Evolutionary conservation across 2,797 vertebrate genomes (phyloP), one percentile per base, ranked within the genome.

Genomic region (Cyclopterus lumpus): DNA sequence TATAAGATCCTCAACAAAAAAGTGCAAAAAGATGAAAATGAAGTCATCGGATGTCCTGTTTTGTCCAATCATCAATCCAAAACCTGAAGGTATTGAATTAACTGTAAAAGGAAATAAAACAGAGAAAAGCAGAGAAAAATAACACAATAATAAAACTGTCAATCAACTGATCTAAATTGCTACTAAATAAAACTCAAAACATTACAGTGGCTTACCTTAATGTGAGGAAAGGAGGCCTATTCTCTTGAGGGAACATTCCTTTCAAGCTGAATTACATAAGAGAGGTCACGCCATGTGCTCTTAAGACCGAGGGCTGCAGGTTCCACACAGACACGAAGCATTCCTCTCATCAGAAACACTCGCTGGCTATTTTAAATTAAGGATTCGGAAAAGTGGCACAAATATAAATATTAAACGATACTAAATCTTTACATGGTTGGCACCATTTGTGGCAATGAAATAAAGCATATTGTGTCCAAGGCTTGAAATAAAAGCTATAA

Each of bases 191-290:
- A 22, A 67, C 34, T 32, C n/a, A 15, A 16, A 28, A 11, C 40
- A n/a, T 55, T 24, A 20, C 30, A 65, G 20, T 55, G 28, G 4
- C 67, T 73, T 40, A 70, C 24, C 30, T 22, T 30, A 40, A 55
- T 73, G 44, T 24, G 42, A 55, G 60, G 55, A 75, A 67, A 46
- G 8, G 26, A 1, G 4, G 54, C 55, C 48, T 14, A 10, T 38
- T 69, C 58, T 48, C 8, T 61, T 51, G 22, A 64, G 40, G 24
- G 40, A 82, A 77, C 62, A 85, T 77, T 82, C 69, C 64, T 79
- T 60, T 71, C 6, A 30, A 64, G 40, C 44, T 70, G 74, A 65
- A 66, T 66, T 82, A 71, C 54, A 68, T 74, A 75, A 75, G 53
- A 32, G 54, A 55, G 60, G 42, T 63, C 64, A 48, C 77, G 54